Percentiles rank a stretch among this genome's conserved stretches.
Conservation (phyloP, 2,113 vertebrate genomes). For the Saccopteryx leptura region DNA sequence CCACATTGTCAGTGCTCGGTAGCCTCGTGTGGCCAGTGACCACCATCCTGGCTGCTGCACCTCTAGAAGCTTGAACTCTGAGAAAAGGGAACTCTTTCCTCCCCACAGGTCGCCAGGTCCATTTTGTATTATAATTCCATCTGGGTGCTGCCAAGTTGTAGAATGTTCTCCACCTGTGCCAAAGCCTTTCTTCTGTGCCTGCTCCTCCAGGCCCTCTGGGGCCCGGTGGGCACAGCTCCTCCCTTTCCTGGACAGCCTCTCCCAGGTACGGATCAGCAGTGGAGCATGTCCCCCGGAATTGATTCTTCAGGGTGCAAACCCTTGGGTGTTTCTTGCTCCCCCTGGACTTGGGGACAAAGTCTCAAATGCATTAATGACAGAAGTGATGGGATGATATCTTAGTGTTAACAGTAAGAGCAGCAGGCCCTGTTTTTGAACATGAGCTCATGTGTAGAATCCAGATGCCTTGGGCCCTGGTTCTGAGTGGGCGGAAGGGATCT, state of each 20-base stretch:
- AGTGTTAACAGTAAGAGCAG: neutral
- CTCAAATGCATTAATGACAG: neutral
- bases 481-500: neutral
- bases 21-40: neutral
- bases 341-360: accelerated
- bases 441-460: neutral
- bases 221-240: accelerated
- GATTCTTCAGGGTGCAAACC: neutral
- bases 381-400: no score
- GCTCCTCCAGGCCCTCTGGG: neutral
- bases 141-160: neutral
- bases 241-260: neutral
- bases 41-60: neutral
- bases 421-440: neutral
- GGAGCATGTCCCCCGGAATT: neutral
- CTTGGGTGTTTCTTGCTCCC: neutral
- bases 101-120: neutral
- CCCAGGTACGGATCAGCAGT: neutral
- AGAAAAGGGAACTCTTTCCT: neutral
- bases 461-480: neutral
- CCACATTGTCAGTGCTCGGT: accelerated
- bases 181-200: neutral
- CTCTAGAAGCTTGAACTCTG: neutral
- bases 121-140: neutral
- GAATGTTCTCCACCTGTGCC: neutral